A percentile compares a stretch with the other conserved stretches of the same genome.
Conservation (phyloP, 2,797 vertebrate species). For the Darevskia mixta region DNA sequence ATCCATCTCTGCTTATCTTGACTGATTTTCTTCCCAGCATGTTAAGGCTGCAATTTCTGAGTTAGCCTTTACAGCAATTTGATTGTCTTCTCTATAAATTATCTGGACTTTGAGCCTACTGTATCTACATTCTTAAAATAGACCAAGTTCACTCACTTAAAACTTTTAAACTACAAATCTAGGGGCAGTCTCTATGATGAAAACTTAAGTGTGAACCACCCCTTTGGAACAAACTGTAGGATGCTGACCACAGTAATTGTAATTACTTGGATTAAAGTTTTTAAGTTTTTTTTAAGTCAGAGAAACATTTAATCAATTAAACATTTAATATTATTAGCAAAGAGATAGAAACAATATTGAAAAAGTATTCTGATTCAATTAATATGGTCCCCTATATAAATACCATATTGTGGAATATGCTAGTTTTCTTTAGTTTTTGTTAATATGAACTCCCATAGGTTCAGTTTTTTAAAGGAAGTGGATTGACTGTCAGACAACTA, state of each 20-base stretch:
- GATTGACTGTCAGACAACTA: conserved; percentile 82
- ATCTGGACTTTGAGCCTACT: background rate
- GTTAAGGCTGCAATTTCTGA: background rate
- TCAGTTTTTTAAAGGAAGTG: conserved; percentile 78
- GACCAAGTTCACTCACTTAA: background rate
- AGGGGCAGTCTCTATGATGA: fast-evolving
- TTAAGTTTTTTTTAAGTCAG: background rate
- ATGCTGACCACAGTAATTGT: background rate
- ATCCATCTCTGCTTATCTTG: background rate
- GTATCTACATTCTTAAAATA: background rate
- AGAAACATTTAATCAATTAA: background rate
- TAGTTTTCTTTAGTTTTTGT: conserved; percentile 6
- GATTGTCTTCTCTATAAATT: background rate
- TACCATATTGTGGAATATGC: background rate
- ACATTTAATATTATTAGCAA: background rate
- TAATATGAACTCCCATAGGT: conserved; percentile 50
- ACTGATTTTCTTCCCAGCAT: background rate
- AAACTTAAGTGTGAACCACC: background rate
- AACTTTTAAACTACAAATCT: background rate
- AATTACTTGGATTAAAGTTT: background rate
- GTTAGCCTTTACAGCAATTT: background rate
- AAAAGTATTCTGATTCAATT: fast-evolving
- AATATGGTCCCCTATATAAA: background rate
- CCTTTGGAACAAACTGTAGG: conserved; percentile 30
- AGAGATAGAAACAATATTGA: background rate